Evolutionary conservation across 2,888 invertebrate species (phyloP), one percentile per base, ranked within the genome.

Genomic region (Mimas tiliae): DNA sequence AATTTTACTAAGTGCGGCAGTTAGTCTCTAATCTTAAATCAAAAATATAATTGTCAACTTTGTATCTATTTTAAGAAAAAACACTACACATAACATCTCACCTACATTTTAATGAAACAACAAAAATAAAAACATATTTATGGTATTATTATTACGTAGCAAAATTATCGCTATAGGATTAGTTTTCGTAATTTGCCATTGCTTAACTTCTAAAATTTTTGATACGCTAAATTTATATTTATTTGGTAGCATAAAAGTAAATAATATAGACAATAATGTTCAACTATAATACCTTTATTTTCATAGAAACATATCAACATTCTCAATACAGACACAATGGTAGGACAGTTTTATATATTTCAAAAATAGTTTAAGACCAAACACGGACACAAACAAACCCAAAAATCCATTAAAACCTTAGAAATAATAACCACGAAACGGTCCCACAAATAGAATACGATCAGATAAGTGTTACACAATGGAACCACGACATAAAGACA

Each of bases 381-480:
- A 58, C 58, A 58, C 62, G 52, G 50, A 67, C 63, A 69, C 67
- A 77, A 72, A 79, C 77, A 79, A 81, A 86, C 42, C 58, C 58
- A 58, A 58, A 27, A 55, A 58, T 42, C 58, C 58, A 58, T 58
- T 58, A 58, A 55, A 58, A 58, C 38, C 38, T 73, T 71, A 71
- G 79, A 79, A 77, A 86, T 83, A 58, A 89, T 89, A 90, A 88
- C 82, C 87, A 81, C 84, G 81, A 87, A 12, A 19, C 21, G 58
- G 38, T 58, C 58, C 42, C 58, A 58, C 58, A 90, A 84, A 86
- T 83, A 77, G 81, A 77, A 86, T 81, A 85, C 84, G 90, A 93
- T 93, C 91, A 91, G 93, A 93, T 93, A 93, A 91, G 87, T 91
- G 87, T 81, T 77, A 74, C 80, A 93, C 91, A 92, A 93, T 88